phyloP scores from a whole-genome alignment of 2,888 invertebrate species.

The Gerris lacustris region DNA sequence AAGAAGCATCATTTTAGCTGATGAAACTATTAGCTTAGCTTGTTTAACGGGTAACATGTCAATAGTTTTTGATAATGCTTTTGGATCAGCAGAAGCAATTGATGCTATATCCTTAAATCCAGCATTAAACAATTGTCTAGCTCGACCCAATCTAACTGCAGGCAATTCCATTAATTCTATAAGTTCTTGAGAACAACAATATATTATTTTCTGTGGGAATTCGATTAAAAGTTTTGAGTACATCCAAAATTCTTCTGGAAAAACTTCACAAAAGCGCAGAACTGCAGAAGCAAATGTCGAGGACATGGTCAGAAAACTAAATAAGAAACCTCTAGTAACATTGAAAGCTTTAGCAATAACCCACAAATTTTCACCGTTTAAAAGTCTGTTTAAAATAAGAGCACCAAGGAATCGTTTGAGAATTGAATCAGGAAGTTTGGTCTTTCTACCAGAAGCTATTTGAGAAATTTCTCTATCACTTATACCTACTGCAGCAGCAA shows the following conservation, averaged over 20 bases:
- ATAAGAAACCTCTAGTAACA: slow-evolving; percentile 65
- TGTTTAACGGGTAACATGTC: slow-evolving; percentile 58
- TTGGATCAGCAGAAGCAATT: slow-evolving; percentile 58
- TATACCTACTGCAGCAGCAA: slow-evolving; percentile 63
- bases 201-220: slow-evolving; percentile 60
- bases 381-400: slow-evolving; percentile 67
- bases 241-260: slow-evolving; percentile 59
- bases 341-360: slow-evolving; percentile 45
- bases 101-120: slow-evolving; percentile 67
- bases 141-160: slow-evolving; percentile 73
- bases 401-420: slow-evolving; percentile 73
- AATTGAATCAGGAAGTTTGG: slow-evolving; percentile 49
- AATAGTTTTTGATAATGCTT: slow-evolving; percentile 49
- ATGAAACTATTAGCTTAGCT: slow-evolving; percentile 69
- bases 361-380: slow-evolving; percentile 54
- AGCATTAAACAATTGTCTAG: slow-evolving; percentile 66
- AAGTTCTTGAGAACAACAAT: slow-evolving; percentile 70
- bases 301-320: slow-evolving; percentile 58
- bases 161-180: slow-evolving; percentile 77
- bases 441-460: slow-evolving; percentile 30
- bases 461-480: slow-evolving; percentile 8
- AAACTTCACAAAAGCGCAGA: slow-evolving; percentile 61
- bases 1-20: slow-evolving; percentile 68
- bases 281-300: slow-evolving; percentile 63
- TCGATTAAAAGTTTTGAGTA: slow-evolving; percentile 61